Evolutionary conservation across 2,797 vertebrate genomes (phyloP).

Genomic region (Myotis myotis): DNA sequence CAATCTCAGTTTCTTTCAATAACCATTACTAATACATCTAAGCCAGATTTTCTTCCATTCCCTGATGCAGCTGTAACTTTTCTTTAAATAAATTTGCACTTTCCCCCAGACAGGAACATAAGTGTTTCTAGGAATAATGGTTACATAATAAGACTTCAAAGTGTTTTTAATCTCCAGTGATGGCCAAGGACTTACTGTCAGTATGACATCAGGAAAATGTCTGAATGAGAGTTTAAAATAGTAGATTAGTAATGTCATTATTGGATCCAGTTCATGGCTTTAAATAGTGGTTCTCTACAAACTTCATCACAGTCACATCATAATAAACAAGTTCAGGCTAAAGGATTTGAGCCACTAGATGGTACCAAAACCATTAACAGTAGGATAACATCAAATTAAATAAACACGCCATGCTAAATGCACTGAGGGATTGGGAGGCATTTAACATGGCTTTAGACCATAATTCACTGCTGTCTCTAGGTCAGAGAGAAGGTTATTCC

Average conservation of each 20-base stretch:
- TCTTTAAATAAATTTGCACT: slow-evolving; percentile 4
- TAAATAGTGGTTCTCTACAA: background rate
- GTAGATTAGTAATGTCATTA: background rate
- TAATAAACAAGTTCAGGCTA: background rate
- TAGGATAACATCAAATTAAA: slow-evolving; percentile 25
- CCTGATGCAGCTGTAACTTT: slow-evolving; percentile 36
- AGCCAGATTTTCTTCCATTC: slow-evolving; percentile 8
- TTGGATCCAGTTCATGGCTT: background rate
- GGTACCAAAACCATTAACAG: background rate
- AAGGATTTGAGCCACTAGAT: background rate
- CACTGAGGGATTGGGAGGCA: background rate
- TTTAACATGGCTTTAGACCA: background rate
- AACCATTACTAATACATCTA: background rate
- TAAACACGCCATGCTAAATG: background rate
- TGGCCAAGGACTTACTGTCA: background rate
- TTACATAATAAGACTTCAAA: background rate
- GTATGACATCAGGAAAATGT: background rate
- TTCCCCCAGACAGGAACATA: background rate
- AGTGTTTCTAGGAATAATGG: slow-evolving; percentile 21
- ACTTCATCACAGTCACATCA: background rate
- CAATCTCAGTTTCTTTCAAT: background rate
- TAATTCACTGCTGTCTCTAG: background rate
- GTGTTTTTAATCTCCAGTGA: background rate
- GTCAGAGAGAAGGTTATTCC: slow-evolving; percentile 13
- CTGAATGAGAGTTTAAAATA: background rate